phyloP scores from a whole-genome alignment of 2,113 vertebrate species.

The Pongo pygmaeus region DNA sequence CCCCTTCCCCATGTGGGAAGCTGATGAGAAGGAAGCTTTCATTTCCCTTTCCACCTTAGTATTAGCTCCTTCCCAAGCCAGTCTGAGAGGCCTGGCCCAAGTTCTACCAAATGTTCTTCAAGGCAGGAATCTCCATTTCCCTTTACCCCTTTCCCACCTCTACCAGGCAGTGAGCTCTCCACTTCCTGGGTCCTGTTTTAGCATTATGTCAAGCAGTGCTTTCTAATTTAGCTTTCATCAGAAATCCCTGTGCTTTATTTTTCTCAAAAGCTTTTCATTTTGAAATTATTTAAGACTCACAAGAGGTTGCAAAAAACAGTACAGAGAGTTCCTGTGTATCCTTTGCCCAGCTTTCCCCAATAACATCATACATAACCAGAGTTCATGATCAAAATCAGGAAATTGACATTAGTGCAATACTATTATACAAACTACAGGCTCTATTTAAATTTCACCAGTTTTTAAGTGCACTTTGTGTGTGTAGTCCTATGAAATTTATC shows the following conservation, averaged over 20 bases:
- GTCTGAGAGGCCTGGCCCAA: neutral
- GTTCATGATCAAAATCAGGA: constrained; percentile 18
- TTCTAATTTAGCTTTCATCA: neutral
- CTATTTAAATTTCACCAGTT: neutral
- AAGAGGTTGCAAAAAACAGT: constrained; percentile 43
- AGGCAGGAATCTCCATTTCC: neutral
- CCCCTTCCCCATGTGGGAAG: neutral
- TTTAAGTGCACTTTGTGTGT: neutral
- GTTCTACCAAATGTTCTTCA: neutral
- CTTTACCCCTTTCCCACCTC: neutral
- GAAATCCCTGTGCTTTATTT: neutral
- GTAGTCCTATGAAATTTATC: neutral
- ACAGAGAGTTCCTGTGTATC: neutral
- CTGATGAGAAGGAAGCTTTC: neutral
- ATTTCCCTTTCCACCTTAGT: neutral
- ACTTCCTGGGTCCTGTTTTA: neutral
- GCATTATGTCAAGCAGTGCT: neutral
- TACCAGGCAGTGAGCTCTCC: neutral
- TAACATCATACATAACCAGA: constrained; percentile 21
- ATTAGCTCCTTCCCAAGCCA: neutral
- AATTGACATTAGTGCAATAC: neutral
- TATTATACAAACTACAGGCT: neutral
- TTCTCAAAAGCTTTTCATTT: constrained; percentile 22
- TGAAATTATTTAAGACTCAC: constrained; percentile 29
- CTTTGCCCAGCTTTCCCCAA: constrained; percentile 27